Percentiles rank a stretch among this genome's conserved stretches.
phyloP scores from a whole-genome alignment of 2,113 vertebrate species.

The Anolis sagrei region DNA sequence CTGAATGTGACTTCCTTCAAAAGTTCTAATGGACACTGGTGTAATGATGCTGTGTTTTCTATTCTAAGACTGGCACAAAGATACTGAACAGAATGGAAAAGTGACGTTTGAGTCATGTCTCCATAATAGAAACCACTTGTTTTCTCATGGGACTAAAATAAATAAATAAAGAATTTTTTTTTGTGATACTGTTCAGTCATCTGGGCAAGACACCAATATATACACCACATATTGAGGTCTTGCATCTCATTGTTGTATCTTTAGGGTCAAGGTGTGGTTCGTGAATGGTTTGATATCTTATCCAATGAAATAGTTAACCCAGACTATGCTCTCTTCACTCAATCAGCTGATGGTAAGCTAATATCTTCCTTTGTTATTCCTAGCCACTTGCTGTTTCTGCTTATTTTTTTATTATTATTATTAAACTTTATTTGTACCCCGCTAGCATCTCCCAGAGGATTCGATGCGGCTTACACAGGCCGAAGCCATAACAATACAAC shows the following conservation, averaged over 20 bases:
- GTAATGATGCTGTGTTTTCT: neutral
- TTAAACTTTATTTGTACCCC: no score
- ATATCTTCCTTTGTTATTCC: neutral
- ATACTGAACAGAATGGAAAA: neutral
- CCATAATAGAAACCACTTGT: no score
- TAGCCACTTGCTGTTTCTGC: no score
- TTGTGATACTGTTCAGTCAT: neutral
- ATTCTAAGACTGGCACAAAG: neutral
- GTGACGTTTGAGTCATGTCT: neutral
- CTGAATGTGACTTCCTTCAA: neutral
- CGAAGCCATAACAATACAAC: no score
- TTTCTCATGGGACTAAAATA: neutral
- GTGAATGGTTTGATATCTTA: conserved; percentile 98
- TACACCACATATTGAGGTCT: neutral
- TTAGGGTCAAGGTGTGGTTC: conserved; percentile 96
- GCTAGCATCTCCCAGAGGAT: no score
- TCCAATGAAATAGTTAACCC: conserved; percentile 99
- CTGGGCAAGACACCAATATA: neutral
- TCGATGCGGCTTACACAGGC: no score
- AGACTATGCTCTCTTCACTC: conserved; percentile 97
- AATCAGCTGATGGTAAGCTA: conserved; percentile 95
- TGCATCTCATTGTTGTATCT: conserved; percentile 52
- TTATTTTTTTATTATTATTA: no score
- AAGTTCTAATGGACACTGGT: neutral
- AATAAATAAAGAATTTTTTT: no score